Evolutionary conservation across 2,888 invertebrate genomes (phyloP).

Genomic region (Calameuta idolon): DNA sequence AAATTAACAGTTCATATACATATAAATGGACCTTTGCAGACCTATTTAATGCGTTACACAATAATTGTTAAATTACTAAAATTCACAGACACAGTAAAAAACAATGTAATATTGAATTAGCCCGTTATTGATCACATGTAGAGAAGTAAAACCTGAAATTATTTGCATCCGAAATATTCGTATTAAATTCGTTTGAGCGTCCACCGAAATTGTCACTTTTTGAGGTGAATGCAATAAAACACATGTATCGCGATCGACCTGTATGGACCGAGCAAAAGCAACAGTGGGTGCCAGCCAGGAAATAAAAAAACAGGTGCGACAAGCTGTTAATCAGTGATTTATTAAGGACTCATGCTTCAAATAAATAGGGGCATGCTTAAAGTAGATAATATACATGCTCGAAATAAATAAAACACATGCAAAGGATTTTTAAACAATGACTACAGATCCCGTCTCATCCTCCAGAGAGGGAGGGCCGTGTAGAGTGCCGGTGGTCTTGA

Average conservation of each 20-base stretch:
- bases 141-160: conserved; percentile 1
- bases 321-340: conserved; percentile 65
- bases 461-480: conserved; percentile 57
- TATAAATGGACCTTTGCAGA: neutral
- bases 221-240: conserved; percentile 3
- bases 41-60: neutral
- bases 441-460: conserved; percentile 67
- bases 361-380: conserved; percentile 62
- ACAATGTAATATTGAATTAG: neutral
- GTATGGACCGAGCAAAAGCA: conserved; percentile 43
- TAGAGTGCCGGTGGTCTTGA: conserved; percentile 64
- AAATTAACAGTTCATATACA: neutral
- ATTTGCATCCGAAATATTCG: neutral
- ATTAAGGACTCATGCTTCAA: conserved; percentile 63
- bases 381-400: conserved; percentile 58
- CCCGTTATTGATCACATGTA: neutral
- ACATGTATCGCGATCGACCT: conserved; percentile 19
- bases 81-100: neutral
- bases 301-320: conserved; percentile 62
- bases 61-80: neutral
- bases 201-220: conserved; percentile 2
- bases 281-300: conserved; percentile 52
- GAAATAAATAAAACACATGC: conserved; percentile 55
- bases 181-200: conserved; percentile 7
- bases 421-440: conserved; percentile 60